These are phyloP conservation scores for Anolis carolinensis DNA, from an alignment of 2,113 vertebrate species.

Conservation along the genomic window DNA sequence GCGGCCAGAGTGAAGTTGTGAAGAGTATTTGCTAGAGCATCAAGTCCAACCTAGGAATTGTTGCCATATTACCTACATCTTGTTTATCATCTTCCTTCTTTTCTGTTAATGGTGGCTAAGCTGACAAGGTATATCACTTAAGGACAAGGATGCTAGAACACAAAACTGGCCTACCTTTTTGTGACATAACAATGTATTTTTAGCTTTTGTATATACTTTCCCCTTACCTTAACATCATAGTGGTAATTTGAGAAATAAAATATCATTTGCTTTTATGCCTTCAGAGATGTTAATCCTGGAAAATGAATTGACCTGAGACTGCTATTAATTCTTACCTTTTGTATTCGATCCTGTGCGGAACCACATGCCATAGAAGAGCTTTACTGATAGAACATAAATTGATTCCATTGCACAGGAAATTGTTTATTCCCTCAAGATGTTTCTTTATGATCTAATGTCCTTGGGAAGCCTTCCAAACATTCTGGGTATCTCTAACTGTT, in stretches of 20 bases:
- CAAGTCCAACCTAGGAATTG: not conserved
- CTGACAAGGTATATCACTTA: not conserved
- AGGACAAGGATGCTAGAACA: not conserved
- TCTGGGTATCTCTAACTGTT: constrained; percentile 1
- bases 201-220: not conserved
- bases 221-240: not conserved
- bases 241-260: not conserved
- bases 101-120: not conserved
- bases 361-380: not conserved
- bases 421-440: not conserved
- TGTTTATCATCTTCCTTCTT: not conserved
- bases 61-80: not conserved
- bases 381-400: not conserved
- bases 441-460: not conserved
- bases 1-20: not conserved
- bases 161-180: not conserved
- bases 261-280: not conserved
- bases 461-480: constrained; percentile 12
- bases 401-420: not conserved
- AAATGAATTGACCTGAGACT: not conserved
- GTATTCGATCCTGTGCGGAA: not conserved
- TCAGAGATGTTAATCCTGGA: too few species aligned
- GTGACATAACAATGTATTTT: not conserved
- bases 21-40: not conserved
- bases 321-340: not conserved